Evolutionary conservation across 2,888 invertebrate species (phyloP).

Genomic region (Erpobdella octoculata): DNA sequence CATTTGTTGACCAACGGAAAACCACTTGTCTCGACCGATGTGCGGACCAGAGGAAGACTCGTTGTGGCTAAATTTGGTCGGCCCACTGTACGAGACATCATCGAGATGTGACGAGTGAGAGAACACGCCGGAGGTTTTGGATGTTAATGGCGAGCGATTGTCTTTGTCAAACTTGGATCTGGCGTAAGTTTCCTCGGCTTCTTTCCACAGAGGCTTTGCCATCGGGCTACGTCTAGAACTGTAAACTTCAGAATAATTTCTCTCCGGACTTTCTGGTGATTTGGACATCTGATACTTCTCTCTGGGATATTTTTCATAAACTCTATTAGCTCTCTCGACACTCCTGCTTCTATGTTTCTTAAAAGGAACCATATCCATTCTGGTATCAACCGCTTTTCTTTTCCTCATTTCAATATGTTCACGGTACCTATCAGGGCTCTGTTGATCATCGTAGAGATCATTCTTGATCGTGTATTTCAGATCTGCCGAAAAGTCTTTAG

Average conservation of each 20-base stretch:
- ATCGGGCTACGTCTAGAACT: not conserved
- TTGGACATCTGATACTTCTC: not conserved
- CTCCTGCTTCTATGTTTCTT: conserved; percentile 9
- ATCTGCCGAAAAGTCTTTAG: not conserved
- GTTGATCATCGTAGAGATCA: not conserved
- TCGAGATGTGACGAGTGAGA: not conserved
- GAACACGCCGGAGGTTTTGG: not conserved
- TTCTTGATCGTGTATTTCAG: conserved; percentile 7
- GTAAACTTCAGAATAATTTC: not conserved
- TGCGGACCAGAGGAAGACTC: not conserved
- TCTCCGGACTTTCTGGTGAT: not conserved
- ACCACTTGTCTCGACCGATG: not conserved
- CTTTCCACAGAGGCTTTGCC: too few relatives aligned
- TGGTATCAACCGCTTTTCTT: not conserved
- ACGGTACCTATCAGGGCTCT: not conserved
- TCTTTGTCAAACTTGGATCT: not conserved
- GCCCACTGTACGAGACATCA: too few relatives aligned
- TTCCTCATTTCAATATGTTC: not conserved
- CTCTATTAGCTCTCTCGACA: not conserved
- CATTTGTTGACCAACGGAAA: not conserved
- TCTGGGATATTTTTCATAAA: not conserved
- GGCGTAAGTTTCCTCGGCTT: not conserved
- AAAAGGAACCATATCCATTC: not conserved
- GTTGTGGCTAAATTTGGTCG: too few relatives aligned
- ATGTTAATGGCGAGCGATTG: not conserved